phyloP scores from a whole-genome alignment of 2,113 vertebrate genomes.

The Leptobrachium ailaonicum region DNA sequence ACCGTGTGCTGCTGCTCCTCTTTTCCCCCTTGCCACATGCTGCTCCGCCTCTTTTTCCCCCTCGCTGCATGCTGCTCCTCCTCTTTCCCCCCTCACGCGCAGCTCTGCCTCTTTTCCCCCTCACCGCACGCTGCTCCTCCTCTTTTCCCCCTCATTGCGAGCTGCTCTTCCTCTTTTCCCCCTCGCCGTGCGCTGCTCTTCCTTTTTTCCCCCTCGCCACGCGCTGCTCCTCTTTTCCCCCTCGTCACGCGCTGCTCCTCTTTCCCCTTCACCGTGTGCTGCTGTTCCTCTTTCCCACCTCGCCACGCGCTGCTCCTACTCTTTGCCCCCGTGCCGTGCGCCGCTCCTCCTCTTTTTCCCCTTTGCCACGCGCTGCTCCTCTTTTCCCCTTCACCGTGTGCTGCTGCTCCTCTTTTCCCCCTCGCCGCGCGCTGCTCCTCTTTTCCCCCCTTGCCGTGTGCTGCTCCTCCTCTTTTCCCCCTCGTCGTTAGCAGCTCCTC shows the following conservation, averaged over 20 bases:
- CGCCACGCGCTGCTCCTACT: neutral
- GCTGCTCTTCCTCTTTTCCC: too few relatives aligned
- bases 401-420: neutral
- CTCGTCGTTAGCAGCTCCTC: neutral
- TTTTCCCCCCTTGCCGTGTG: too few relatives aligned
- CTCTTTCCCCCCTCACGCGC: too few relatives aligned
- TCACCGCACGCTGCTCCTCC: too few relatives aligned
- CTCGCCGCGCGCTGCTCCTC: too few relatives aligned
- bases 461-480: neutral
- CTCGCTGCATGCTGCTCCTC: too few relatives aligned
- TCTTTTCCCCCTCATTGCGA: too few relatives aligned
- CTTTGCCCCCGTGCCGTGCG: neutral
- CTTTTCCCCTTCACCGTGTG: neutral
- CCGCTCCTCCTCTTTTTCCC: neutral
- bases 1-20: neutral
- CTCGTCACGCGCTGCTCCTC: neutral
- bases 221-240: neutral
- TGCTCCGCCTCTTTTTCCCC: too few relatives aligned
- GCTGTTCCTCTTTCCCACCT: neutral
- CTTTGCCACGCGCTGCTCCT: neutral
- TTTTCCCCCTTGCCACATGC: too few relatives aligned
- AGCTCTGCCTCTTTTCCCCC: too few relatives aligned
- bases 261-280: neutral
- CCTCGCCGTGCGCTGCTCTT: too few relatives aligned
- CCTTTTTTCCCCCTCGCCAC: too few relatives aligned